phyloP scores from a whole-genome alignment of 1,140 invertebrate genomes.

The Zaprionus camerounensis region DNA sequence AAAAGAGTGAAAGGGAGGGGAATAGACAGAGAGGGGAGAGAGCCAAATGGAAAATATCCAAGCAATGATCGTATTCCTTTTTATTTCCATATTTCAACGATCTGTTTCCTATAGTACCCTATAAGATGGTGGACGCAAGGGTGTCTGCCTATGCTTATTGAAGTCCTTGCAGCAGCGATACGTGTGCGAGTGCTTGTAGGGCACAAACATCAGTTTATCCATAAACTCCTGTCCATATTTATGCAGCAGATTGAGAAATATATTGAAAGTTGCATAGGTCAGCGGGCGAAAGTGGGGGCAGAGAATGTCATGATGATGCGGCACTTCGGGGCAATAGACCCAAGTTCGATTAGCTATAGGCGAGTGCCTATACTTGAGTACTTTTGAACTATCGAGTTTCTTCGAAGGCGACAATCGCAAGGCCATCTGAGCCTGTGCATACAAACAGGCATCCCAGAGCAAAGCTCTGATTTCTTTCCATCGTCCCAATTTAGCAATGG shows the following conservation, averaged over 20 bases:
- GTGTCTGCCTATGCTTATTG: background rate
- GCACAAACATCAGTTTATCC: constrained; percentile 2
- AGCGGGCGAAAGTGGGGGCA: constrained; percentile 32
- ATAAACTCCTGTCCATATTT: background rate
- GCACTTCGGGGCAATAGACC: constrained; percentile 28
- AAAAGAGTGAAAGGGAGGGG: background rate
- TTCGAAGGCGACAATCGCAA: background rate
- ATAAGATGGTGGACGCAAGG: background rate
- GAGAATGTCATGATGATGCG: constrained; percentile 40
- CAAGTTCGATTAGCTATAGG: constrained; percentile 18
- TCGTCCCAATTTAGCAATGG: background rate
- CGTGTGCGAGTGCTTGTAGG: constrained; percentile 22
- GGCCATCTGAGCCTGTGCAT: background rate
- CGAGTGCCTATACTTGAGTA: background rate
- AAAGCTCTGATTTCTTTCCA: background rate
- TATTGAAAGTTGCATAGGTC: constrained; percentile 31
- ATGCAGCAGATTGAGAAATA: constrained; percentile 19
- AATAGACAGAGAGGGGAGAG: background rate
- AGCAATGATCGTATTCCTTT: background rate
- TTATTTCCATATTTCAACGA: too few relatives aligned
- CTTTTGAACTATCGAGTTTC: background rate
- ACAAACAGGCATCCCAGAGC: constrained; percentile 18
- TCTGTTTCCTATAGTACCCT: too few relatives aligned
- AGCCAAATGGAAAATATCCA: background rate
- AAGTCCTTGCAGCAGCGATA: constrained; percentile 38